A percentile compares a stretch with the other conserved stretches of the same genome.
Conservation (phyloP, 2,113 vertebrate genomes). For the Larimichthys polyactis region DNA sequence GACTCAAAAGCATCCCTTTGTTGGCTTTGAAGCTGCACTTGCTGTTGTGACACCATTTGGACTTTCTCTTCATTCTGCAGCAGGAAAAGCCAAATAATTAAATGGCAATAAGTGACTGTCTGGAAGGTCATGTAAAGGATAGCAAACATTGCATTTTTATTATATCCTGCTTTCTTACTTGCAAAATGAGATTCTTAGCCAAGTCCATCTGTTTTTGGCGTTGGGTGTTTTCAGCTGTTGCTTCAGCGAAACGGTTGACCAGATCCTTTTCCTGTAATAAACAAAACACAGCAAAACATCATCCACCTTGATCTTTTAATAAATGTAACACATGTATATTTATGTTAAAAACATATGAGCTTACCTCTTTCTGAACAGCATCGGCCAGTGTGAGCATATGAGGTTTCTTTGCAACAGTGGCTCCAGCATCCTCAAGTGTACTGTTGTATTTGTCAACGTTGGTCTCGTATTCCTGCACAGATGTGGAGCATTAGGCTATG, state of each 20-base stretch:
- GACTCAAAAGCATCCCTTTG: constrained; percentile 70
- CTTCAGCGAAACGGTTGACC: constrained; percentile 85
- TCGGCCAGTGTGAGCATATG: constrained; percentile 84
- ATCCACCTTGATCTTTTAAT: background rate
- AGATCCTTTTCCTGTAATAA: constrained; percentile 88
- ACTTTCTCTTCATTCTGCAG: constrained; percentile 90
- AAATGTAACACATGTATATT: background rate
- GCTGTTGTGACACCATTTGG: constrained; percentile 66
- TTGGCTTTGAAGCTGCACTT: constrained; percentile 81
- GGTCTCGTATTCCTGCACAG: constrained; percentile 89
- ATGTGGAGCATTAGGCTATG: constrained; percentile 1
- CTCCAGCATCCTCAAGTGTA: constrained; percentile 82
- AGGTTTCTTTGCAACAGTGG: constrained; percentile 78
- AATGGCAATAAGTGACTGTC: background rate
- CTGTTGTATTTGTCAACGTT: constrained; percentile 89
- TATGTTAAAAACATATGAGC: background rate
- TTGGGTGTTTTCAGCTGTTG: constrained; percentile 85
- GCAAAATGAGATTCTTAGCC: constrained; percentile 86
- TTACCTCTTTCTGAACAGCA: constrained; percentile 89
- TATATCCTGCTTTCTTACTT: constrained; percentile 80
- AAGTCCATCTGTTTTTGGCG: constrained; percentile 89
- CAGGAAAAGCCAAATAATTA: constrained; percentile 39
- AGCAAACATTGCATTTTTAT: background rate
- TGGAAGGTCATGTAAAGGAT: background rate
- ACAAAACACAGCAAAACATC: constrained; percentile 12